Evolutionary conservation across 92 coral and sea anemone genomes (phyloP).

Genomic region (Zoanthus gigantus): DNA sequence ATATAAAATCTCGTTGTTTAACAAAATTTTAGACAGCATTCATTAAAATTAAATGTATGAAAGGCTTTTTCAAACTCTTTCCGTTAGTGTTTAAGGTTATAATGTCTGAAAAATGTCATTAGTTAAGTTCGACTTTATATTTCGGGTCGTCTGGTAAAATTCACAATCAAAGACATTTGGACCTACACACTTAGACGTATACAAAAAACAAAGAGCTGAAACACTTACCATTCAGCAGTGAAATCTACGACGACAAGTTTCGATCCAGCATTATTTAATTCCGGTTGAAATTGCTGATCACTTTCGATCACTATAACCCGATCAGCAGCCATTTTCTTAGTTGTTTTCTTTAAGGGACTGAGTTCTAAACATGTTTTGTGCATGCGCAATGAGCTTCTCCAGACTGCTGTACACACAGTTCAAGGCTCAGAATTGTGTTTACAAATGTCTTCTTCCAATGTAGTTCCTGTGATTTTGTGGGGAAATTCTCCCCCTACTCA

Average conservation of each 20-base stretch:
- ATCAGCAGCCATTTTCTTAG: conserved; percentile 75
- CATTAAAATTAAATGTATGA: no score
- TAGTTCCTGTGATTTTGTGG: conserved; percentile 96
- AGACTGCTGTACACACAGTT: conserved; percentile 22
- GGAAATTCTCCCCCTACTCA: conserved; percentile 96
- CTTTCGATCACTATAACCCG: conserved; percentile 70
- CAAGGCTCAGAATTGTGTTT: conserved; percentile 50
- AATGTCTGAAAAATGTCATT: background rate
- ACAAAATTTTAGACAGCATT: no score
- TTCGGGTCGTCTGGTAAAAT: background rate
- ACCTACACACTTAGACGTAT: background rate
- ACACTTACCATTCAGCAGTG: conserved; percentile 87
- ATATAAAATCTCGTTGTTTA: no score
- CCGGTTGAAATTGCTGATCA: conserved; percentile 82
- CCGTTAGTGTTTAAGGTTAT: no score
- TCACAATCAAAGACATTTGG: background rate
- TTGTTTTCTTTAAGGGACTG: no score
- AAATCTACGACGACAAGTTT: conserved; percentile 91
- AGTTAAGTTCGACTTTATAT: background rate
- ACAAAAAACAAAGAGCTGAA: background rate
- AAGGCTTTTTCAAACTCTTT: no score
- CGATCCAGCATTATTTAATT: conserved; percentile 82
- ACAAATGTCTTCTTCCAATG: conserved; percentile 92
- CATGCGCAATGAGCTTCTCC: background rate
- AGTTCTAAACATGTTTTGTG: background rate